Percentiles rank a stretch among this genome's conserved stretches.
These are phyloP conservation scores for Formica exsecta DNA, from an alignment of 1,140 invertebrate genomes.

Conservation along the genomic window DNA sequence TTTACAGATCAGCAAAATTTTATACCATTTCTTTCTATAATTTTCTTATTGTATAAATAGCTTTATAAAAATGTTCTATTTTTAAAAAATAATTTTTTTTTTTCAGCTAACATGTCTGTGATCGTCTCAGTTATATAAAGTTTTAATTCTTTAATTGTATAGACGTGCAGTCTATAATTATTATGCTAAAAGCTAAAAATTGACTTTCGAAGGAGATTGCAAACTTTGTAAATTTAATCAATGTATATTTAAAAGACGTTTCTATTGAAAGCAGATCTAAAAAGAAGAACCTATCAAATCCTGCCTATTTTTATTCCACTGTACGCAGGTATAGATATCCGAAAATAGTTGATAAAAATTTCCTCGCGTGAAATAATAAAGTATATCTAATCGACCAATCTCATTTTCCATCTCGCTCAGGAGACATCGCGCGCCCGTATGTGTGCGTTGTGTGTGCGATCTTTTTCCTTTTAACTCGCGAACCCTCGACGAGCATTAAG, in stretches of 20 bases:
- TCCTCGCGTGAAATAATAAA: background rate
- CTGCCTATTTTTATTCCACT: constrained; percentile 22
- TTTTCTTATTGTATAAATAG: no score
- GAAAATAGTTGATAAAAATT: background rate
- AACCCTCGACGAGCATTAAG: constrained; percentile 43
- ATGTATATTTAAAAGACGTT: constrained; percentile 20
- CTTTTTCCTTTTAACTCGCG: constrained; percentile 28
- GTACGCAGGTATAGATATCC: background rate
- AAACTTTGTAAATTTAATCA: constrained; percentile 5
- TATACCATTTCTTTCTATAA: no score
- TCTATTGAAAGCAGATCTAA: constrained; percentile 39
- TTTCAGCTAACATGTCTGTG: no score
- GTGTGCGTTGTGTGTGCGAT: background rate
- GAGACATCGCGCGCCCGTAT: background rate
- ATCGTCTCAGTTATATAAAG: background rate
- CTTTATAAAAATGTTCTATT: no score
- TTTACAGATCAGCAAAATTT: no score
- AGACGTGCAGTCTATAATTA: background rate
- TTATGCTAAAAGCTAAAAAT: constrained; percentile 23
- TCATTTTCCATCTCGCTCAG: background rate
- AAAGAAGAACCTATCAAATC: background rate
- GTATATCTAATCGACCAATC: constrained; percentile 15
- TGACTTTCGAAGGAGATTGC: background rate
- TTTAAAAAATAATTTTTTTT: no score
- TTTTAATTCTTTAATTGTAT: background rate